A percentile compares a stretch with the other conserved stretches of the same genome.
Conservation (phyloP, 1,140 invertebrate genomes). For the Lucilia cuprina region DNA sequence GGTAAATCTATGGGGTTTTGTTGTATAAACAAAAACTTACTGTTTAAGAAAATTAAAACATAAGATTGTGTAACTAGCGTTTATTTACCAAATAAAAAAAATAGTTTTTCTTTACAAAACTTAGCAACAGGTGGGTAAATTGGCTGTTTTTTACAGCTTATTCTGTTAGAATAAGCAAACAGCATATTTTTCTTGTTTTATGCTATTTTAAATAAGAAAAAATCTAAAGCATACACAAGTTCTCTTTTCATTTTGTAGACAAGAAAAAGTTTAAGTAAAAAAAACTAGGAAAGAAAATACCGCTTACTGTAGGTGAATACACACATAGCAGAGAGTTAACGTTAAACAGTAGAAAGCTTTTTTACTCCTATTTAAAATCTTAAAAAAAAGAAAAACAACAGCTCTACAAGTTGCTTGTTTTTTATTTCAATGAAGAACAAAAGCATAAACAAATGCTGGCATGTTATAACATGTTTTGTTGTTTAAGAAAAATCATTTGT, state of each 20-base stretch:
- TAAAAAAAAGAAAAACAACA: not conserved
- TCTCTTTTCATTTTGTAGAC: not conserved
- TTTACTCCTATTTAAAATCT: not conserved
- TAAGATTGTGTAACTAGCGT: not conserved
- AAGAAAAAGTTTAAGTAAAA: not conserved
- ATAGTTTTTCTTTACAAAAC: not conserved
- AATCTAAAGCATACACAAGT: not conserved
- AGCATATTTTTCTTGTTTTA: not conserved
- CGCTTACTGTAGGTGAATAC: not conserved
- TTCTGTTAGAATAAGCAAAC: not conserved
- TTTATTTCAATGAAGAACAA: too few species aligned
- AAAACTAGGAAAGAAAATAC: not conserved
- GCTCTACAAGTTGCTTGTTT: not conserved
- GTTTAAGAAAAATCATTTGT: too few species aligned
- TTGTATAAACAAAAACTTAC: not conserved
- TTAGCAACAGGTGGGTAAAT: not conserved
- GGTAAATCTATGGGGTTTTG: not conserved
- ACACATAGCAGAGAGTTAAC: not conserved
- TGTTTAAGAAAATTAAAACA: slow-evolving; percentile 27
- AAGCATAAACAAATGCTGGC: too few species aligned
- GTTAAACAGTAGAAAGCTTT: not conserved
- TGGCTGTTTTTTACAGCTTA: not conserved
- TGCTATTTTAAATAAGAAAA: not conserved
- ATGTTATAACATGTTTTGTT: too few species aligned
- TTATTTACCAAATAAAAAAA: not conserved